Conservation (phyloP, 2,113 vertebrate genomes). For the Platichthys stellatus region DNA sequence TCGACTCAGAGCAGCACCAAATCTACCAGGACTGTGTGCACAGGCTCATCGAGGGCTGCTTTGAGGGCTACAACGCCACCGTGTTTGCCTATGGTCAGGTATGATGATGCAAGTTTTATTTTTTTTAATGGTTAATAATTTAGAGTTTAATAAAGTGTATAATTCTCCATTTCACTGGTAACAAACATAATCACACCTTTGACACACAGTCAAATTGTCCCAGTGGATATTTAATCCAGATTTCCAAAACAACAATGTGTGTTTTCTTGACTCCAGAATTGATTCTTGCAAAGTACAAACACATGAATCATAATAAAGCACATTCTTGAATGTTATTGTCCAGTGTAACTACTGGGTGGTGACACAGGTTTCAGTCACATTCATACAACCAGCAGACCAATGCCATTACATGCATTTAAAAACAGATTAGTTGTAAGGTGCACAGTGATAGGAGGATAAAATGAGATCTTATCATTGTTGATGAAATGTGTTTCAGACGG, state of each 20-base stretch:
- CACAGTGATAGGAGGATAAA: neutral
- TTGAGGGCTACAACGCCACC: constrained; percentile 96
- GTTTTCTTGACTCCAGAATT: neutral
- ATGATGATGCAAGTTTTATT: neutral
- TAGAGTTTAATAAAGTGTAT: neutral
- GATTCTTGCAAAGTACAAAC: neutral
- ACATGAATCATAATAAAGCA: neutral
- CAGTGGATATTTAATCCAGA: neutral
- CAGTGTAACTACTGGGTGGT: neutral
- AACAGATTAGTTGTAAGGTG: neutral
- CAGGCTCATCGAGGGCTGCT: constrained; percentile 96
- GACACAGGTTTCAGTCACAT: neutral
- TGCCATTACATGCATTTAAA: neutral
- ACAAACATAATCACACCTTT: too few species aligned
- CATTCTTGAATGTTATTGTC: neutral
- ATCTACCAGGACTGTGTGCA: constrained; percentile 89
- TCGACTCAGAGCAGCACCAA: constrained; percentile 88
- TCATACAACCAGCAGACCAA: neutral
- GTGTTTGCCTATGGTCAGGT: constrained; percentile 97
- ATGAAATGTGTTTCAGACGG: constrained; percentile 84
- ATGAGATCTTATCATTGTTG: neutral
- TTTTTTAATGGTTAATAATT: neutral
- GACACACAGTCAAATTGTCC: too few species aligned
- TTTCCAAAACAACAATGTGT: neutral
- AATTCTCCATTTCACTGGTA: too few species aligned